These are phyloP conservation scores for Enteromius viviparus DNA, from an alignment of 2,797 vertebrate species.

Conservation along the genomic window DNA sequence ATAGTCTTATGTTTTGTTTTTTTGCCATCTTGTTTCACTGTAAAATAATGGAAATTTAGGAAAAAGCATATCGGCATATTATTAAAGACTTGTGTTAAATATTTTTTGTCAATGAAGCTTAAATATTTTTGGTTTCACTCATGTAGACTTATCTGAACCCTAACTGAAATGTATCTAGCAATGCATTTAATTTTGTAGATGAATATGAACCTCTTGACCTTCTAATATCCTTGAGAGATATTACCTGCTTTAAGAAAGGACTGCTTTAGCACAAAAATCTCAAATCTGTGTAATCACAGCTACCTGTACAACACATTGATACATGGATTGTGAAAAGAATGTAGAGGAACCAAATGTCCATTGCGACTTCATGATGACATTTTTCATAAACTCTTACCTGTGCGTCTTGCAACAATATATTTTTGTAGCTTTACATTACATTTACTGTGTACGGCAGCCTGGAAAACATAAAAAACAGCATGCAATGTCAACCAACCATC, in stretches of 20 bases:
- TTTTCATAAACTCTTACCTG: background rate
- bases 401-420: background rate
- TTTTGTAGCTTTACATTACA: background rate
- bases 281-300: background rate
- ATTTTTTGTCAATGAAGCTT: background rate
- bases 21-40: background rate
- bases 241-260: background rate
- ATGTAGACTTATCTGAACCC: background rate
- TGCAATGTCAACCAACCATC: conserved; percentile 6
- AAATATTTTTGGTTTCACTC: background rate
- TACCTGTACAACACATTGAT: background rate
- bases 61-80: background rate
- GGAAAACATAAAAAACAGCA: background rate
- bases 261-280: background rate
- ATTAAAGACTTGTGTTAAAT: conserved; percentile 10
- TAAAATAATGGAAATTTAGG: background rate
- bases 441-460: background rate
- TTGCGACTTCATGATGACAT: background rate
- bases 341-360: background rate
- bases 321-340: background rate
- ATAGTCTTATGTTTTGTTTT: background rate
- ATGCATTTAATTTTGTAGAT: background rate
- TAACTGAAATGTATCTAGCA: background rate
- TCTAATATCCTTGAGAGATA: background rate
- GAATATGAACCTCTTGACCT: background rate